These are phyloP conservation scores for Drosophila auraria DNA, from an alignment of 1,140 invertebrate species.

Conservation along the genomic window DNA sequence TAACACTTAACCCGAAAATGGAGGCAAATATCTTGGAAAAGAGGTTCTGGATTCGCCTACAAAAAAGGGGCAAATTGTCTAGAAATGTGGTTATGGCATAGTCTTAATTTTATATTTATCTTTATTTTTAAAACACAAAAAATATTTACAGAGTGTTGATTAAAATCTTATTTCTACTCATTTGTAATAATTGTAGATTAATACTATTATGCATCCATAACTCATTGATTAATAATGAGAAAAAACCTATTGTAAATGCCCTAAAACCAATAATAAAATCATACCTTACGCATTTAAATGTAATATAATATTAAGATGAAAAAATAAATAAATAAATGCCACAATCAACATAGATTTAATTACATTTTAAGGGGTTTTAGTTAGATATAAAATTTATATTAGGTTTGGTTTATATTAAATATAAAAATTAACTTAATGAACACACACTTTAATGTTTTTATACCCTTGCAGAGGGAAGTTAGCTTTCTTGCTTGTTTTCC, in stretches of 20 bases:
- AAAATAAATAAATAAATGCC: background rate
- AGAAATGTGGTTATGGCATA: accelerated
- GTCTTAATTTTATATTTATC: background rate
- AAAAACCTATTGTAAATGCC: background rate
- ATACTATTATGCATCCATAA: background rate
- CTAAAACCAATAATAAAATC: background rate
- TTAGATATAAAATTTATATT: background rate
- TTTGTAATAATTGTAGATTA: background rate
- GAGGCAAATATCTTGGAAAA: background rate
- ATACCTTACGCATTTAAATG: background rate
- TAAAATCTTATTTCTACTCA: too few species aligned
- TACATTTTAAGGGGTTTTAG: background rate
- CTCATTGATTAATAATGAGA: background rate
- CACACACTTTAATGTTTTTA: too few species aligned
- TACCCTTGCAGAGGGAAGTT: too few species aligned
- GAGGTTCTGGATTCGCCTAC: accelerated
- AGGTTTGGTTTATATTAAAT: background rate
- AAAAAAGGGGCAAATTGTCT: accelerated
- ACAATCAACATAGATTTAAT: background rate
- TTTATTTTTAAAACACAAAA: too few species aligned
- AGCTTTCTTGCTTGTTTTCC: too few species aligned
- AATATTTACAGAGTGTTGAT: too few species aligned
- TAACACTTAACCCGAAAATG: constrained; percentile 4
- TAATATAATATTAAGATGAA: background rate
- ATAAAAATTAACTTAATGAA: background rate